Base-by-base conservation (phyloP, 2,888 invertebrate genomes). In the Thereva nobilitata region DNA sequence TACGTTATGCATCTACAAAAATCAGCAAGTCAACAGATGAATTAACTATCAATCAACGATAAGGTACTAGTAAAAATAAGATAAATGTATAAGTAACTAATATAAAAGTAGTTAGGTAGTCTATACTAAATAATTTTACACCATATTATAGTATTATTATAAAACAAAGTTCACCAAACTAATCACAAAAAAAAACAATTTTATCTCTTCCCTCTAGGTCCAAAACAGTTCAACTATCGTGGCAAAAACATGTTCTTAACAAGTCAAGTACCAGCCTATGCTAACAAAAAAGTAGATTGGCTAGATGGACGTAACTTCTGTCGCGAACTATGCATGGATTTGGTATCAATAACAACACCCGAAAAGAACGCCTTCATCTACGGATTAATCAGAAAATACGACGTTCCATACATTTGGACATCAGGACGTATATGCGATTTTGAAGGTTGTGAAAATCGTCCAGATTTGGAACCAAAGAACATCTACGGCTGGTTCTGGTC, bases 401-500 rank as follows among this genome's bases (percentile, higher is more conserved):
- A 93, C 79, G 90, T 93, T 53, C 93, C 93, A 3, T 95, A 93
- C 84, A 95, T 95, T 77, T 95, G 95, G 94, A 94, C 95, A 9
- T 92, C 92, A 4, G 95, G 94, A 64, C 89, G 94, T 74, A 86
- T 94, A 67, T 95, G 95, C 78, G 94, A 95, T 84, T 95, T 95
- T 86, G 93, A 92, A 78, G 94, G 95, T 68, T 95, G 95, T 80
- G 93, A 93, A 79, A 88, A 89, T 72, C 89, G 94, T 72, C 86
- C 86, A 68, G 94, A 94, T 77, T 84, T 94, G 71, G 93, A 93
- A 79, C 94, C 94, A 70, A 93, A 93, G 82, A 87, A 86, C 76
- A 75, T 94, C 71, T 88, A 88, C 76, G 94, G 94, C 52, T 95
- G 94, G 94, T 94, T 94, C 87, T 95, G 94, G 94, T 93, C 93